Evolutionary conservation across 1,140 invertebrate genomes (phyloP).

Genomic region (Rhopalosiphum maidis): DNA sequence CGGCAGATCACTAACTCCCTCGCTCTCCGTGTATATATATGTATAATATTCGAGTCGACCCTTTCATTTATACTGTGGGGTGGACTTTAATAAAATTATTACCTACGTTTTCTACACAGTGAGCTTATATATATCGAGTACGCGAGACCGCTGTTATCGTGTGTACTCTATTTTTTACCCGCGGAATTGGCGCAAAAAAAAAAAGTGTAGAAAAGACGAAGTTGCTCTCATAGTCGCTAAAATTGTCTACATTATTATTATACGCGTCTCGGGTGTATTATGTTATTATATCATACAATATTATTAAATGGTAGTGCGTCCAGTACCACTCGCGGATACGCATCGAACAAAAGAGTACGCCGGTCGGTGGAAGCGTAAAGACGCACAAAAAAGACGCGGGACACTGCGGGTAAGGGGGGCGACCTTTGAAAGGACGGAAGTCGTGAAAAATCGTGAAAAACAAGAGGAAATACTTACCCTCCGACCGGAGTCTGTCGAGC

Average conservation of each 20-base stretch:
- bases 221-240: background rate
- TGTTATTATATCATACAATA: background rate
- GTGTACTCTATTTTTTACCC: background rate
- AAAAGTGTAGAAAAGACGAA: background rate
- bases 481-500: slow-evolving; percentile 10
- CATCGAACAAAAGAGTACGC: background rate
- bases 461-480: slow-evolving; percentile 25
- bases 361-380: background rate
- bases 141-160: background rate
- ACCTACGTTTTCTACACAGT: background rate
- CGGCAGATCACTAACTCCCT: background rate
- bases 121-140: background rate
- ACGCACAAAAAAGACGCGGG: too few relatives aligned
- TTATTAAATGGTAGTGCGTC: background rate
- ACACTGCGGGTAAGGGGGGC: too few relatives aligned
- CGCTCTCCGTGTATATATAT: too few relatives aligned
- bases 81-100: background rate
- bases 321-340: background rate
- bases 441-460: background rate
- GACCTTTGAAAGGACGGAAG: background rate
- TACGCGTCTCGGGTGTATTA: background rate
- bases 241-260: background rate
- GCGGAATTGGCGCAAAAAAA: background rate
- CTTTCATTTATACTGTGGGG: too few relatives aligned
- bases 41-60: too few relatives aligned